Conservation (phyloP, 2,888 invertebrate species). For the Cerceris rybyensis region DNA sequence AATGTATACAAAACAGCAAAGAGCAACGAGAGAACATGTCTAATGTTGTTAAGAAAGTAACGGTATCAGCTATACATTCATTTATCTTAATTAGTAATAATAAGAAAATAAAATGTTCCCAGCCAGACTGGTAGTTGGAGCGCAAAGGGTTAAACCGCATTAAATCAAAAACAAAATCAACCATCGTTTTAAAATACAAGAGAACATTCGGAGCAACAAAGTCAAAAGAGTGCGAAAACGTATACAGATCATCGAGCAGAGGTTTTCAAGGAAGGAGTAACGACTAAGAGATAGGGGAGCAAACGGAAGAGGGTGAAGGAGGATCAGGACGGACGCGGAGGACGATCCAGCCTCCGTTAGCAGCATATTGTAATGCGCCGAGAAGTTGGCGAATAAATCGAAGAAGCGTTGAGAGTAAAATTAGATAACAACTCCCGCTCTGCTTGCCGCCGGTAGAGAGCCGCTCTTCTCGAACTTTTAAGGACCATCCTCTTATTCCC, state of each 20-base stretch:
- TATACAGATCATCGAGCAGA: background rate
- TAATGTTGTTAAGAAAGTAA: too few species aligned
- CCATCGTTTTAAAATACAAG: background rate
- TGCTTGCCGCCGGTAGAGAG: slow-evolving; percentile 71
- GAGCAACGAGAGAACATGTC: too few species aligned
- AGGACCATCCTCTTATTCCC: slow-evolving; percentile 77
- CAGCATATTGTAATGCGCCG: slow-evolving; percentile 82
- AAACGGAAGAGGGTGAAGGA: slow-evolving; percentile 45
- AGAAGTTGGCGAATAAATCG: slow-evolving; percentile 82
- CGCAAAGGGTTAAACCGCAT: too few species aligned
- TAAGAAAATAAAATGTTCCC: too few species aligned
- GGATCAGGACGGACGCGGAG: slow-evolving; percentile 48
- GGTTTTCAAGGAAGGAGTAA: background rate
- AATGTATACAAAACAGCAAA: too few species aligned
- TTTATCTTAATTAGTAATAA: too few species aligned
- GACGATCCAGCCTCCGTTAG: slow-evolving; percentile 75
- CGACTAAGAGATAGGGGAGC: slow-evolving; percentile 41
- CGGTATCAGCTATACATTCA: too few species aligned
- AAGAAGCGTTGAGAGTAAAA: slow-evolving; percentile 82
- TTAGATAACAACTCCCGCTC: slow-evolving; percentile 81
- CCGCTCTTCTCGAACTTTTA: slow-evolving; percentile 77
- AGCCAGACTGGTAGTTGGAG: too few species aligned
- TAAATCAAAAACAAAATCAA: background rate
- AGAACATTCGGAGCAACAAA: too few species aligned
- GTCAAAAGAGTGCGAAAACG: background rate